phyloP scores from a whole-genome alignment of 2,113 vertebrate genomes.

The Tragulus kanchil region DNA sequence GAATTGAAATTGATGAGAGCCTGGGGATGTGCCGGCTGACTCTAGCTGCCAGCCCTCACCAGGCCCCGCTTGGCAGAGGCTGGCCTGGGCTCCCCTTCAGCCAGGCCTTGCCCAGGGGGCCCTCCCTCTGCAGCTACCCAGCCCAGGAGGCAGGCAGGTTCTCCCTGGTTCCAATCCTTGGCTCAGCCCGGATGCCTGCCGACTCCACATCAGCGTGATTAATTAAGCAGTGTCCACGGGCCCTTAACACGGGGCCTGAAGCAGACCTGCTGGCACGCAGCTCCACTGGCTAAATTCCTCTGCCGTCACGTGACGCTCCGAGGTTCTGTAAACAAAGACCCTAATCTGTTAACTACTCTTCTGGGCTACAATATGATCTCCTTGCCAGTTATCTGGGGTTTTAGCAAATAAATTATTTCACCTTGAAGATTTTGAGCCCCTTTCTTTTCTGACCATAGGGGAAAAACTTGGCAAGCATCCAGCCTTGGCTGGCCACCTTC shows the following conservation, averaged over 20 bases:
- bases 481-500: background rate
- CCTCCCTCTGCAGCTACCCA: background rate
- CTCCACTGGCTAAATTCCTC: background rate
- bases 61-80: background rate
- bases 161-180: background rate
- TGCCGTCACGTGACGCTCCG: background rate
- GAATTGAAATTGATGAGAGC: background rate
- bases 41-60: accelerated
- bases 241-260: background rate
- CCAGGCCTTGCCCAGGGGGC: too few species aligned
- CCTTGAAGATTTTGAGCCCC: background rate
- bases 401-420: background rate
- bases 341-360: background rate
- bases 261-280: background rate
- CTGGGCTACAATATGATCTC: background rate
- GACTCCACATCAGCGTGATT: background rate
- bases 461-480: background rate
- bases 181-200: background rate
- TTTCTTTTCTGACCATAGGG: background rate
- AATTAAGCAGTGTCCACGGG: accelerated
- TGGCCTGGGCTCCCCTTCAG: background rate
- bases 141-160: accelerated
- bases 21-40: accelerated
- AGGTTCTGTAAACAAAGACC: background rate
- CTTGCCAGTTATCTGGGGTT: background rate